phyloP scores from a whole-genome alignment of 2,888 invertebrate genomes.

The Sminthurides aquaticus region DNA sequence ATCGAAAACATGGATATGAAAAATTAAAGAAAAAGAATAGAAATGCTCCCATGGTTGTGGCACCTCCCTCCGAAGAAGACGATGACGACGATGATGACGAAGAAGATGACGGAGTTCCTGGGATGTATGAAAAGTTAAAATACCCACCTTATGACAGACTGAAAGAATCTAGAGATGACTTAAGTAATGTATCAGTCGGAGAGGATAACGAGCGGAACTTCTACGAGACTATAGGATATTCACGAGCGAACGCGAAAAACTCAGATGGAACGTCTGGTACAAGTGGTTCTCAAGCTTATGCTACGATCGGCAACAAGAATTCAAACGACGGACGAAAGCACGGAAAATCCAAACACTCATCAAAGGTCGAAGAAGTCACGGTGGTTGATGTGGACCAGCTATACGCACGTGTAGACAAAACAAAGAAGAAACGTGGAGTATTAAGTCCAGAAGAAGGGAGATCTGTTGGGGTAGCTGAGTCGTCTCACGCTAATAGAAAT shows the following conservation, averaged over 20 bases:
- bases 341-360: not conserved
- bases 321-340: not conserved
- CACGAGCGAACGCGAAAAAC: constrained; percentile 19
- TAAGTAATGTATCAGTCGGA: constrained; percentile 17
- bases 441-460: not conserved
- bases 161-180: constrained; percentile 38
- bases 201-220: constrained; percentile 31
- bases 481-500: not conserved
- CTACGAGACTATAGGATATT: constrained; percentile 41
- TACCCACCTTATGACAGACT: constrained; percentile 42
- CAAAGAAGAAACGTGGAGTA: constrained; percentile 32
- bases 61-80: constrained; percentile 16
- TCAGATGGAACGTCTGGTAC: constrained; percentile 3
- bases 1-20: constrained; percentile 41
- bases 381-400: constrained; percentile 32
- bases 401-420: constrained; percentile 40
- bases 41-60: not conserved
- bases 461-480: not conserved
- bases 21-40: constrained; percentile 34
- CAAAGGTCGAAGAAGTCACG: not conserved
- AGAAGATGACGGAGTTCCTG: constrained; percentile 28
- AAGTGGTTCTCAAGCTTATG: not conserved
- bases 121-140: constrained; percentile 39
- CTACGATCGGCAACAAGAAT: constrained; percentile 3
- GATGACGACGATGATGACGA: constrained; percentile 33